phyloP scores from a whole-genome alignment of 2,888 invertebrate genomes.

The Serripes groenlandicus region DNA sequence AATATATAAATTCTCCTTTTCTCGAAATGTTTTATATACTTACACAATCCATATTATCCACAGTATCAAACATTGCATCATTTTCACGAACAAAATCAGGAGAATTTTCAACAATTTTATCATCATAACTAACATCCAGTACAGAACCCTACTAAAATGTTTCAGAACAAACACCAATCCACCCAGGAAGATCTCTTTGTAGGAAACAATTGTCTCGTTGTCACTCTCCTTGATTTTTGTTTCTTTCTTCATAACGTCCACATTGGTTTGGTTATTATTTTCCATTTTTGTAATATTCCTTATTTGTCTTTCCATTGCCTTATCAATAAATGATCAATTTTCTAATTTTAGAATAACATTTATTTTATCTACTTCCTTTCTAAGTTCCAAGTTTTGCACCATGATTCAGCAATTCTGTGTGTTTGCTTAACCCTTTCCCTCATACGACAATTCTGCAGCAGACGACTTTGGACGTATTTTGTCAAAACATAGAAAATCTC shows the following conservation, averaged over 20 bases:
- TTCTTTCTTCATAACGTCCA: neutral
- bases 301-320: neutral
- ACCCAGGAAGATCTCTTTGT: neutral
- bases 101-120: conserved; percentile 32
- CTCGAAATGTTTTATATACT: conserved; percentile 32
- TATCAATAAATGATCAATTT: neutral
- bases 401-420: too few species aligned
- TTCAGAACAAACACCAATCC: conserved; percentile 11
- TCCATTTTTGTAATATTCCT: neutral
- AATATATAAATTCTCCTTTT: too few species aligned
- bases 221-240: neutral
- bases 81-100: conserved; percentile 28
- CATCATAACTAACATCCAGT: conserved; percentile 43
- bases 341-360: neutral
- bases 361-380: too few species aligned
- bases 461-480: too few species aligned
- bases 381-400: too few species aligned
- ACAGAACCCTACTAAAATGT: conserved; percentile 27
- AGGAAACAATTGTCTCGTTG: neutral
- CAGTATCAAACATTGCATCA: conserved; percentile 17
- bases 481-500: too few species aligned
- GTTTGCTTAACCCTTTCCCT: too few species aligned
- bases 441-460: too few species aligned
- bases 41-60: conserved; percentile 36
- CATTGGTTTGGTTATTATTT: neutral